Base-by-base conservation (phyloP, 2,888 invertebrate genomes). In the Allacma fusca region DNA sequence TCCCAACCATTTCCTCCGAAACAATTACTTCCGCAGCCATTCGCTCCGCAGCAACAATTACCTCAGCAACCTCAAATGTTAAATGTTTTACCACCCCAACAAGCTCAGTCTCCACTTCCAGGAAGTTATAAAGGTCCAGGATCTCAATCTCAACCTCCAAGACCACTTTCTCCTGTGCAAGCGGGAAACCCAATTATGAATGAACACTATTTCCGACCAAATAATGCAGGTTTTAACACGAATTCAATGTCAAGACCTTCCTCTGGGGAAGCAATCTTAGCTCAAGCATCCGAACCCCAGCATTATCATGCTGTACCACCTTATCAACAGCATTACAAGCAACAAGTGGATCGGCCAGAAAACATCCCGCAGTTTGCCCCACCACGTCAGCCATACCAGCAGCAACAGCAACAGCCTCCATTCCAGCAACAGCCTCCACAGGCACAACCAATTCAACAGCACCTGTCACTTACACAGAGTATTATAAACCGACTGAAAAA, bases 321-420 rank as follows among this genome's bases (percentile, higher is more conserved):
- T 9, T 9, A 34, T 7, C 34, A 34, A 9, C 34, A 50, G 16
- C 50, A 9, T n/a, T 50, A 12, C 50, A n/a, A 50, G 4, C 50
- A 50, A 50, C 50, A 50, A 50, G 50, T 50, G 50, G 50, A 16
- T 16, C 50, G 19, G 2, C 50, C 16, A 50, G 50, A n/a, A n/a
- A 50, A n/a, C 19, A n/a, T n/a, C 1, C 2, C 5, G 1, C 50
- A 50, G 19, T 19, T 19, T n/a, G n/a, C 19, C 9, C 50, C 50
- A 50, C 2, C n/a, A 13, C 4, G 2, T 50, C 50, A 50, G n/a
- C 50, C 50, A 5, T 50, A 50, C 16, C 70, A 70, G 16, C 74
- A 77, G 24, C 78, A 64, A 64, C 71, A 64, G 24, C 70, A 62
- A 69, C 40, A 69, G 40, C 67, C 75, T 71, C 78, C 64, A n/a